Percentiles rank a stretch among this genome's conserved stretches.
Conservation (phyloP, 2,113 vertebrate species). For the Ophthalmolycus amberensis region DNA sequence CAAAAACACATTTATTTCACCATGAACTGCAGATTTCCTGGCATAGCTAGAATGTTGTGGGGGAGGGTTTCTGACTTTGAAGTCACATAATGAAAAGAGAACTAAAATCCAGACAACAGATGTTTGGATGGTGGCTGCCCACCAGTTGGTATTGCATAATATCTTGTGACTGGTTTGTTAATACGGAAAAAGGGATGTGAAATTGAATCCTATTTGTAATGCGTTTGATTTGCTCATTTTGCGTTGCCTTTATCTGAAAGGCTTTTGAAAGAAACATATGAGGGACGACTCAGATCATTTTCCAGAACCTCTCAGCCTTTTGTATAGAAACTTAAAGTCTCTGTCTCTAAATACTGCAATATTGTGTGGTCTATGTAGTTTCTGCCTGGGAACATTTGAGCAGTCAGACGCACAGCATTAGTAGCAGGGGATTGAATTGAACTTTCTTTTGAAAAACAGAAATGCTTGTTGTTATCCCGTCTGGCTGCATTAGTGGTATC, state of each 20-base stretch:
- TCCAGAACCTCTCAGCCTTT: background rate
- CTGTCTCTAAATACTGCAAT: background rate
- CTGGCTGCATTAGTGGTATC: conserved; percentile 24
- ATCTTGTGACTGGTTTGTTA: background rate
- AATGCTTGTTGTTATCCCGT: conserved; percentile 13
- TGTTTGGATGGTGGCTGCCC: background rate
- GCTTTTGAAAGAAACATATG: background rate
- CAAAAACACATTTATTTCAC: conserved; percentile 26
- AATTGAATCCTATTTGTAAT: background rate
- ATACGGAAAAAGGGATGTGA: conserved; percentile 14
- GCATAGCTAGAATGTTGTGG: background rate
- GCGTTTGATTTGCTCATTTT: background rate
- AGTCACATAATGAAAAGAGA: conserved; percentile 11
- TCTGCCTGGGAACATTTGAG: conserved; percentile 41
- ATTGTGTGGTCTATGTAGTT: background rate
- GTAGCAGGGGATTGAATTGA: background rate
- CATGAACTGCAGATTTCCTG: conserved; percentile 25
- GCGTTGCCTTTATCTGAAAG: background rate
- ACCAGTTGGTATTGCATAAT: conserved; percentile 12
- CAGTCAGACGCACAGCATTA: background rate
- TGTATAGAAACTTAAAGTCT: background rate
- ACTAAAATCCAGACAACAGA: background rate
- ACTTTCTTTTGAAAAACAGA: background rate
- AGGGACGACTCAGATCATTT: background rate
- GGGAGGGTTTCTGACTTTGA: background rate